Percentiles rank a stretch among this genome's conserved stretches.
Conservation (phyloP, 1,140 invertebrate genomes). For the Pachyrhynchus sulphureomaculatus region DNA sequence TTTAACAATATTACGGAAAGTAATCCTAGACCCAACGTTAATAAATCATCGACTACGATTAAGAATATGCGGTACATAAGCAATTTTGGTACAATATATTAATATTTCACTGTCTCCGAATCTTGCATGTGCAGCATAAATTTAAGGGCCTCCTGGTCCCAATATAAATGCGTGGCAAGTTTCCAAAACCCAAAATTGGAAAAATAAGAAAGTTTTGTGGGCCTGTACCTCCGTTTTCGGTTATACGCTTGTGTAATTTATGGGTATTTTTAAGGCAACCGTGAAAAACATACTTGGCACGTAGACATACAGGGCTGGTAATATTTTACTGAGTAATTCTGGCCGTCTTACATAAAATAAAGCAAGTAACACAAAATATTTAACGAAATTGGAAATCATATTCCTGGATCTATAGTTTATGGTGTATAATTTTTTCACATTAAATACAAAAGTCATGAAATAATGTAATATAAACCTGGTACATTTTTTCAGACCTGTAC, state of each 20-base stretch:
- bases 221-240: not conserved
- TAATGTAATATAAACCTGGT: too few relatives aligned
- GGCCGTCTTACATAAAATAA: too few relatives aligned
- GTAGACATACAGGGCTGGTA: too few relatives aligned
- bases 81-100: not conserved
- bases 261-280: constrained; percentile 1
- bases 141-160: not conserved
- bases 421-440: too few relatives aligned
- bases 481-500: too few relatives aligned
- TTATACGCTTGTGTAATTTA: constrained; percentile 9
- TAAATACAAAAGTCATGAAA: too few relatives aligned
- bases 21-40: not conserved
- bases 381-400: too few relatives aligned
- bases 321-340: too few relatives aligned
- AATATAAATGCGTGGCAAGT: constrained; percentile 10
- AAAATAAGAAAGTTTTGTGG: constrained; percentile 9
- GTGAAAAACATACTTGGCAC: too few relatives aligned
- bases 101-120: not conserved
- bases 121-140: not conserved
- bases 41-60: not conserved
- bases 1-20: too few relatives aligned
- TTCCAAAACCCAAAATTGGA: constrained; percentile 20
- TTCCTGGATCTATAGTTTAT: too few relatives aligned
- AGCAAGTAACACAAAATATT: too few relatives aligned
- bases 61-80: not conserved